Base-by-base conservation (phyloP, 2,113 vertebrate species). In the Macheiramphus alcinus region DNA sequence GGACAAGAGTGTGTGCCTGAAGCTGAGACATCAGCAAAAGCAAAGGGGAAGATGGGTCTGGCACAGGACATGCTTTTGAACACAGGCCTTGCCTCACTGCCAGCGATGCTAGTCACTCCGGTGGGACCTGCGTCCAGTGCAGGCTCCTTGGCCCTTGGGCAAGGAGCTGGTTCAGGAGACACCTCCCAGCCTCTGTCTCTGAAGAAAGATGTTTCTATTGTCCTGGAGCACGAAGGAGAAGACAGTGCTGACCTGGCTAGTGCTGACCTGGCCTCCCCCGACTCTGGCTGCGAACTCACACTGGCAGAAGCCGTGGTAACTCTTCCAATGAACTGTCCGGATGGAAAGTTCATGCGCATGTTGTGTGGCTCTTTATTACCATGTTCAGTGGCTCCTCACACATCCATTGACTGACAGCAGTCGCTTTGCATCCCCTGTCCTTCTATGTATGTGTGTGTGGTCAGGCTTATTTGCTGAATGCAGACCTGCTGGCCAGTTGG, bases 271-370 rank as follows among this genome's bases (percentile, higher is more conserved):
- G 52, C 83, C 81, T 98, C 98, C 40, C 97, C 98, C 0, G 98
- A 98, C 92, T 98, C 98, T 4, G 98, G 98, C 97, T 98, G 98
- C 7, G 97, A 98, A 94, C 97, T 98, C 79, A 98, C 98, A 50
- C 96, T 98, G 96, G 97, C 97, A 25, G 98, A 98, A 97, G 96
- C 98, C 48, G 89, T 97, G 98, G 98, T 98, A 98, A 98, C 98
- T 97, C 94, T 97, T 91, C 96, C 95, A 34, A 72, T 96, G 97
- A 97, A 94, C 97, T 80, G 85, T 83, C 96, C 92, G 2, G 95
- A 67, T 1, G 78, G 96, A 95, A 93, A 94, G 92, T 97, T 91
- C 95, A 79, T 97, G 94, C 91, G 98, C 98, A 98, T 98, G 98
- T 94, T 97, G 52, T 81, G 97, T 98, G 95, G 98, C 98, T 92